Conservation (phyloP, 2,113 vertebrate species). For the Muntiacus muntjak region DNA sequence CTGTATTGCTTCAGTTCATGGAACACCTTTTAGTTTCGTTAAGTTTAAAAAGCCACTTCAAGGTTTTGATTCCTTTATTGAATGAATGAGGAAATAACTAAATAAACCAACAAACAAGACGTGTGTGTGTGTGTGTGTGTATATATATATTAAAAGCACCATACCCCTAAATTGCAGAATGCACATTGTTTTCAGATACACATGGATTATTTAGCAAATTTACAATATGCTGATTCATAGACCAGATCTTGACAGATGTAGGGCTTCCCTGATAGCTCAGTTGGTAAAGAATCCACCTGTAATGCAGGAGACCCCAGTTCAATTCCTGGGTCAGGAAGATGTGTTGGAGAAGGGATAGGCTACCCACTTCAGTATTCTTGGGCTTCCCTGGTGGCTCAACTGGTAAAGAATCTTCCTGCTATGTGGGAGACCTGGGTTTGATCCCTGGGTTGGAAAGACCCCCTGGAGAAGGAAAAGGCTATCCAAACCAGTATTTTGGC, state of each 20-base stretch:
- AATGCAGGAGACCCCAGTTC: not conserved
- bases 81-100: not conserved
- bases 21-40: conserved; percentile 22
- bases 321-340: not conserved
- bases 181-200: not conserved
- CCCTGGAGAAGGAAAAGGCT: not conserved
- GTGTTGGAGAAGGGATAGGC: not conserved
- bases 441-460: not conserved
- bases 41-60: conserved; percentile 26
- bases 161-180: not conserved
- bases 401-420: not conserved
- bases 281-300: not conserved
- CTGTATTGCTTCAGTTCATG: not conserved
- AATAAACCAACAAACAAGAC: not conserved
- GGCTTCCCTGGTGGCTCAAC: not conserved
- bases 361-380: not conserved
- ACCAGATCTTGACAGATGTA: not conserved
- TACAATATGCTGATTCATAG: not conserved
- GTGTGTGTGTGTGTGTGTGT: not conserved
- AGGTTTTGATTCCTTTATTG: not conserved
- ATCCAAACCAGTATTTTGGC: not conserved
- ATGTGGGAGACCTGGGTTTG: not conserved
- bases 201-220: not conserved
- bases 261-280: not conserved
- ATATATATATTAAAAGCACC: not conserved